Conservation (phyloP, 2,888 invertebrate species). For the Anoplius nigerrimus region DNA sequence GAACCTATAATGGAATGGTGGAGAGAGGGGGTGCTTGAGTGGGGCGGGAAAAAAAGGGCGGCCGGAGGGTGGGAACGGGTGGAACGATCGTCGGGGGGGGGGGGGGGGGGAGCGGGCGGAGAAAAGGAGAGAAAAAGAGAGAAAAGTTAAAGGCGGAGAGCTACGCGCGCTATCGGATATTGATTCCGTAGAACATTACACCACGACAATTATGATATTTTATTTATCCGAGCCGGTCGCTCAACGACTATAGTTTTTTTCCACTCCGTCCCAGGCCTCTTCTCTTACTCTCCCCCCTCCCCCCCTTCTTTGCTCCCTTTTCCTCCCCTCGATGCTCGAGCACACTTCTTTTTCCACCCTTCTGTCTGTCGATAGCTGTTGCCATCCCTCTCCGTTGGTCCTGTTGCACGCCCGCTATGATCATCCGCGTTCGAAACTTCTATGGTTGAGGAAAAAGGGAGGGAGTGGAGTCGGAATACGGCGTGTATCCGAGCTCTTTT, state of each 20-base stretch:
- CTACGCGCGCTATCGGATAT: conserved; percentile 36
- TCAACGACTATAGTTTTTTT: conserved; percentile 36
- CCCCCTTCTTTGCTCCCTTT: not conserved
- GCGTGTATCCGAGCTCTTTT: no score
- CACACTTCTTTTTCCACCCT: conserved; percentile 8
- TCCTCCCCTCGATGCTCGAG: not conserved
- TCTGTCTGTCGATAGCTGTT: not conserved
- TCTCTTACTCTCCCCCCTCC: not conserved
- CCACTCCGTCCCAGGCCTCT: not conserved
- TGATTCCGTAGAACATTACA: conserved; percentile 43
- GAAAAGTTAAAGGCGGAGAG: conserved; percentile 28
- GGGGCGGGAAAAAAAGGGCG: not conserved
- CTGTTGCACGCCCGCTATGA: conserved; percentile 4
- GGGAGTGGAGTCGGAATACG: not conserved
- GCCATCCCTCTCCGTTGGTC: not conserved
- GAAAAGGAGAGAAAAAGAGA: not conserved
- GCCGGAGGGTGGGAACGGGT: not conserved
- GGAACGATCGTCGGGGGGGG: not conserved
- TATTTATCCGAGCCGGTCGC: conserved; percentile 48
- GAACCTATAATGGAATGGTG: conserved; percentile 37
- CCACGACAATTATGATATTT: conserved; percentile 54
- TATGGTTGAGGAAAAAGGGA: conserved; percentile 1
- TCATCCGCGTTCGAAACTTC: conserved; percentile 12
- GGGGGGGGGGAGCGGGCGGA: not conserved
- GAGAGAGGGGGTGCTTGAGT: not conserved